Conservation (phyloP, 2,113 vertebrate species). For the Hippopotamus amphibius region DNA sequence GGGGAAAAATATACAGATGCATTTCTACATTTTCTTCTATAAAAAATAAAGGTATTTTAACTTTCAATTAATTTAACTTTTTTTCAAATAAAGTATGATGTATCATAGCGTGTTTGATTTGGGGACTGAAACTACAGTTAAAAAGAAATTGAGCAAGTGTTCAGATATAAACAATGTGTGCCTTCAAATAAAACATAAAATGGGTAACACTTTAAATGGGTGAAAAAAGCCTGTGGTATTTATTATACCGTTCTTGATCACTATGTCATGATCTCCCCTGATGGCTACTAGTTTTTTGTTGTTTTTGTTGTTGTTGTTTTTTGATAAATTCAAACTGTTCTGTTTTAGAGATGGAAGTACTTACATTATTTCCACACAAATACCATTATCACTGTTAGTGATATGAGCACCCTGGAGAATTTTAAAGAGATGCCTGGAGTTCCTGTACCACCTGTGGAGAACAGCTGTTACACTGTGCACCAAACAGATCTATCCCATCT, state of each 20-base stretch:
- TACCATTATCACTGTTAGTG: neutral
- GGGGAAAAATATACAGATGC: neutral
- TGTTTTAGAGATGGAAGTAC: neutral
- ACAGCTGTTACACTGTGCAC: accelerated
- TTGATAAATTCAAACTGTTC: neutral
- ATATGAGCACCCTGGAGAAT: neutral
- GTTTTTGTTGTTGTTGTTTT: neutral
- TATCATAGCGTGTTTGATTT: neutral
- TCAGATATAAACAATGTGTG: neutral
- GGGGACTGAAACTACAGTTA: neutral
- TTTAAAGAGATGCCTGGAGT: neutral
- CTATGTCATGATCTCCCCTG: neutral
- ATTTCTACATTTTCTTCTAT: neutral
- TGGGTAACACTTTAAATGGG: neutral
- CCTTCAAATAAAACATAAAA: neutral
- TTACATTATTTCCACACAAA: neutral
- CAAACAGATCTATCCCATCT: neutral
- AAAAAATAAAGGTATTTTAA: neutral
- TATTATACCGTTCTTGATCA: neutral
- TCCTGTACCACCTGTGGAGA: neutral
- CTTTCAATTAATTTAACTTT: neutral
- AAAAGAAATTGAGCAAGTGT: neutral
- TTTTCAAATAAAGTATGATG: neutral
- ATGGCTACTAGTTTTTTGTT: neutral
- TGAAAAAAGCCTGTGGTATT: too few relatives aligned